Conservation (phyloP, 2,113 vertebrate genomes). For the Gymnorhina tibicen region DNA sequence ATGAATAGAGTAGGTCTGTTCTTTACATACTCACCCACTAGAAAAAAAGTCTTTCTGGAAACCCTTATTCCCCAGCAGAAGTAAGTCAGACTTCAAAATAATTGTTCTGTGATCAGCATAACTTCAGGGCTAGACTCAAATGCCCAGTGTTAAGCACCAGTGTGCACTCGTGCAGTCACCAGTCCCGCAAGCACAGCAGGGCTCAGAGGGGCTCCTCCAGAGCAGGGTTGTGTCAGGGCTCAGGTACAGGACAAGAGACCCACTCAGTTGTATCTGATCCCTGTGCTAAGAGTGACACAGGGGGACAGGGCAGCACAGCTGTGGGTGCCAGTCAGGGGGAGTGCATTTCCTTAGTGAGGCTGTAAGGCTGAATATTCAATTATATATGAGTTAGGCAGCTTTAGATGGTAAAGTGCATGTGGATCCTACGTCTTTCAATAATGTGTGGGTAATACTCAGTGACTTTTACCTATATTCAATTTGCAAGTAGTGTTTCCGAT, state of each 20-base stretch:
- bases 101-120: neutral
- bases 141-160: neutral
- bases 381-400: neutral
- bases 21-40: rapidly evolving
- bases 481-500: neutral
- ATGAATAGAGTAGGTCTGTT: neutral
- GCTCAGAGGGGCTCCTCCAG: neutral
- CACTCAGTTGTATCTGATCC: rapidly evolving
- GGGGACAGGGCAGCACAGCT: neutral
- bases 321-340: neutral
- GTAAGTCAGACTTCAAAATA: neutral
- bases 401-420: neutral
- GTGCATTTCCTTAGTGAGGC: neutral
- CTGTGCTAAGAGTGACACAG: rapidly evolving
- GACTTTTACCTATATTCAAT: neutral
- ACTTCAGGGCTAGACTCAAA: neutral
- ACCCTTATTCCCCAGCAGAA: neutral
- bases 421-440: neutral
- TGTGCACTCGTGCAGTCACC: rapidly evolving
- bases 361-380: neutral
- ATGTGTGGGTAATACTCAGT: neutral
- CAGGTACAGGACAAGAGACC: neutral
- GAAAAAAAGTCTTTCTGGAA: neutral
- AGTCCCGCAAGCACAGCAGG: neutral
- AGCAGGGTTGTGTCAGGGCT: neutral